phyloP scores from a whole-genome alignment of 2,888 invertebrate genomes.

The Ichneumoninae sp. region DNA sequence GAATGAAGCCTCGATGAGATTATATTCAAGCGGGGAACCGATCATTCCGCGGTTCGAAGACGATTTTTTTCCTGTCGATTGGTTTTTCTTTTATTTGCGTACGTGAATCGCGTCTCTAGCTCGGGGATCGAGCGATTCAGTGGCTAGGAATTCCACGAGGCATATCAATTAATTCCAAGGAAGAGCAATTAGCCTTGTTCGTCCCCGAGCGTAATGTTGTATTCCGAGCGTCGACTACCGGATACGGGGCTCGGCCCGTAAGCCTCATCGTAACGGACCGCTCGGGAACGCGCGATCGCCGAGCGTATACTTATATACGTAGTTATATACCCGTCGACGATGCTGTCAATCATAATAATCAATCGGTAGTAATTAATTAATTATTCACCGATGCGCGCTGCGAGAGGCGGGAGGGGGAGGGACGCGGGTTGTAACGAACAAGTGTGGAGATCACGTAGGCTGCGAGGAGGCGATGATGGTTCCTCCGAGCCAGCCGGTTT shows the following conservation, averaged over 20 bases:
- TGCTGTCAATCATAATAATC: constrained; percentile 58
- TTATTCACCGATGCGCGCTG: constrained; percentile 62
- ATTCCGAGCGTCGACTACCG: constrained; percentile 55
- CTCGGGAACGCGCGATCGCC: constrained; percentile 29
- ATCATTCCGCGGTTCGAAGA: not conserved
- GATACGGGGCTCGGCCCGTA: constrained; percentile 51
- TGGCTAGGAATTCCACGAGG: constrained; percentile 31
- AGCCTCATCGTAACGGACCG: constrained; percentile 54
- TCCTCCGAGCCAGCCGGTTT: constrained; percentile 46
- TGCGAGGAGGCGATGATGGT: constrained; percentile 57
- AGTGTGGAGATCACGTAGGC: constrained; percentile 66
- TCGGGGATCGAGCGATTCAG: constrained; percentile 29
- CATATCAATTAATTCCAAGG: constrained; percentile 52
- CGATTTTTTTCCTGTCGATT: not conserved
- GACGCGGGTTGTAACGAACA: constrained; percentile 49
- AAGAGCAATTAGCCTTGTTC: constrained; percentile 63
- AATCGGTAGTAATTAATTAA: constrained; percentile 69
- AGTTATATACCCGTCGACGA: constrained; percentile 44
- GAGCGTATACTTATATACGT: constrained; percentile 8
- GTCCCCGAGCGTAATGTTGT: constrained; percentile 22
- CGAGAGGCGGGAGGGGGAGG: constrained; percentile 22
- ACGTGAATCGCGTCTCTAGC: not conserved
- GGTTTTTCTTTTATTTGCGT: not conserved
- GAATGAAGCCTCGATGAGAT: constrained; percentile 14
- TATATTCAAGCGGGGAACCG: not conserved